phyloP scores from a whole-genome alignment of 2,888 invertebrate species.

The Zaprionus bogoriensis region DNA sequence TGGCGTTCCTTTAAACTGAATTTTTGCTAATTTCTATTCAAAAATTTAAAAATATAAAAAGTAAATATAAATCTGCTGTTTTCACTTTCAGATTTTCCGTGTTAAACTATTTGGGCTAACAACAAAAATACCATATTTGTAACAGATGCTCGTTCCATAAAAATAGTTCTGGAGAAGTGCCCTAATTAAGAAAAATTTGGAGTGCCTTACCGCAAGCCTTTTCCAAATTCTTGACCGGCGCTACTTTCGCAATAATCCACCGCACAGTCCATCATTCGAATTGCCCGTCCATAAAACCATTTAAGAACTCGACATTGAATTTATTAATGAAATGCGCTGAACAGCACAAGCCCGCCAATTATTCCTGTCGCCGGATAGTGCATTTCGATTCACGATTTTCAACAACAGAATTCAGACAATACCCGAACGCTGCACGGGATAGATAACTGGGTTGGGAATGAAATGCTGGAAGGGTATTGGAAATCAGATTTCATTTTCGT shows the following conservation, averaged over 20 bases:
- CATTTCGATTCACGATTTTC: conserved; percentile 68
- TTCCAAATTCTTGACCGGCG: conserved; percentile 16
- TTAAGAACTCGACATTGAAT: conserved; percentile 19
- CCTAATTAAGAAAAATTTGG: neutral
- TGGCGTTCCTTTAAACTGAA: too few relatives aligned
- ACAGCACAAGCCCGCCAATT: conserved; percentile 18
- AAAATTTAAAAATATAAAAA: too few relatives aligned
- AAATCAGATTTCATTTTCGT: conserved; percentile 60
- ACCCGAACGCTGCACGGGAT: conserved; percentile 18
- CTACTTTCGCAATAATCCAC: conserved; percentile 23
- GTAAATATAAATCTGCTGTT: too few relatives aligned
- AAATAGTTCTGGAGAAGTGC: too few relatives aligned
- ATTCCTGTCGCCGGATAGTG: conserved; percentile 49
- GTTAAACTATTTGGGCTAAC: too few relatives aligned
- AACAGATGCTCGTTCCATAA: too few relatives aligned
- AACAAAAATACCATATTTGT: too few relatives aligned
- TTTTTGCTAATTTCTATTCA: too few relatives aligned
- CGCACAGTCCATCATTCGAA: conserved; percentile 8
- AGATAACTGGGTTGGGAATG: too few relatives aligned
- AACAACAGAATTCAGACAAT: conserved; percentile 47
- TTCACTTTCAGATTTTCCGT: too few relatives aligned
- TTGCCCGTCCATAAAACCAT: conserved; percentile 22
- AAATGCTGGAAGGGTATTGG: conserved; percentile 36
- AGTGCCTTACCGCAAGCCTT: neutral
- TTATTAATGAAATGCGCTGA: conserved; percentile 46